Conservation (phyloP, 1,140 invertebrate genomes). For the Meloidogyne exigua region DNA sequence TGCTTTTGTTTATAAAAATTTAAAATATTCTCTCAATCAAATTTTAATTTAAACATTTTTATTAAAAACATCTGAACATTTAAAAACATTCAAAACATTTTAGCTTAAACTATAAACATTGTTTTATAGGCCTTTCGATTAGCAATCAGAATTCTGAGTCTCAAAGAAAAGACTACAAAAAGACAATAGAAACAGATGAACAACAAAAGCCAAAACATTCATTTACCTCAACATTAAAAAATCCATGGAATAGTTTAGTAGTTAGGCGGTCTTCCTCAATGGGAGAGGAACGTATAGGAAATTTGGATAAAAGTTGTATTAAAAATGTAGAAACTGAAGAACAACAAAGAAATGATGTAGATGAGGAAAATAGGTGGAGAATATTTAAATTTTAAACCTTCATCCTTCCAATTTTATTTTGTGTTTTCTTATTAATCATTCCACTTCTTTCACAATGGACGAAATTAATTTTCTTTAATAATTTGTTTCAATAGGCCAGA, state of each 20-base stretch:
- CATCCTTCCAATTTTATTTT: no score
- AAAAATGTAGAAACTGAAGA: not conserved
- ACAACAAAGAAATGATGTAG: not conserved
- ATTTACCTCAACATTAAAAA: not conserved
- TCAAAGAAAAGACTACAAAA: not conserved
- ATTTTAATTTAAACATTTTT: no score
- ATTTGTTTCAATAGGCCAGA: not conserved
- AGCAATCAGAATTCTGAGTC: no score
- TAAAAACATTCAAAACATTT: no score
- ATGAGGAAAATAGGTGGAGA: not conserved
- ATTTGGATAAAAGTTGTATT: not conserved
- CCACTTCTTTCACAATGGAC: not conserved
- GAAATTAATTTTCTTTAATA: not conserved
- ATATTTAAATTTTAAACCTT: not conserved
- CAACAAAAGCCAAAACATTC: slow-evolving; percentile 15
- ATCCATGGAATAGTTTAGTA: slow-evolving; percentile 9
- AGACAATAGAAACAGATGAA: not conserved
- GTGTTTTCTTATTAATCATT: not conserved
- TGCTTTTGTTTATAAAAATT: no score
- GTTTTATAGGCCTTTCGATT: no score
- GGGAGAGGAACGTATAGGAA: slow-evolving; percentile 12
- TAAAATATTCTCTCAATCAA: no score
- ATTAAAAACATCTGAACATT: no score
- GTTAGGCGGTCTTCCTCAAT: slow-evolving; percentile 27
- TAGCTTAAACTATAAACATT: no score